Evolutionary conservation across 2,888 invertebrate species (phyloP).

Genomic region (Drosophila buzzatii): DNA sequence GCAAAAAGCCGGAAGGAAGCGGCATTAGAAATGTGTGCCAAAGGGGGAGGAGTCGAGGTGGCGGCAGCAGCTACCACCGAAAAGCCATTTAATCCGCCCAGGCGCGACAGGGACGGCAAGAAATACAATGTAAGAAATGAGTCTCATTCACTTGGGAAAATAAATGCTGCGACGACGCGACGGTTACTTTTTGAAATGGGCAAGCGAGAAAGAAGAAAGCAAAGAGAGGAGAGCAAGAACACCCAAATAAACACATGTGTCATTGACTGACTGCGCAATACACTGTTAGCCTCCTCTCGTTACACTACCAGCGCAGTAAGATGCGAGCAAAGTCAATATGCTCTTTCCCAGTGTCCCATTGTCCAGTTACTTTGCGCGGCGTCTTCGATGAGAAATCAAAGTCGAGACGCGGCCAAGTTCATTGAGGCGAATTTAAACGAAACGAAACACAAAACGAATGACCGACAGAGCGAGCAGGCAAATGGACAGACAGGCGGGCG

Average conservation of each 20-base stretch:
- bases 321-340: not conserved
- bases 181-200: constrained; percentile 57
- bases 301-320: not conserved
- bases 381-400: constrained; percentile 49
- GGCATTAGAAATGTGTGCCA: constrained; percentile 20
- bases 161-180: constrained; percentile 40
- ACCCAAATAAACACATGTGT: constrained; percentile 2
- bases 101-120: not conserved
- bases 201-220: constrained; percentile 3
- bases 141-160: constrained; percentile 34
- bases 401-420: constrained; percentile 44
- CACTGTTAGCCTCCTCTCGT: not conserved
- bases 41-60: not conserved
- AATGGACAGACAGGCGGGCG: constrained; percentile 6
- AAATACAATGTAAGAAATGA: constrained; percentile 2
- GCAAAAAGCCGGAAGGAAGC: constrained; percentile 58
- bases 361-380: constrained; percentile 15
- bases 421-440: constrained; percentile 44
- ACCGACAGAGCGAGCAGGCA: constrained; percentile 1
- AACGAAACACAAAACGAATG: constrained; percentile 23
- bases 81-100: not conserved
- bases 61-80: not conserved
- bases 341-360: not conserved
- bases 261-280: constrained; percentile 12
- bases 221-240: not conserved